Evolutionary conservation across 2,113 vertebrate species (phyloP).

Genomic region (Dinomys branickii): DNA sequence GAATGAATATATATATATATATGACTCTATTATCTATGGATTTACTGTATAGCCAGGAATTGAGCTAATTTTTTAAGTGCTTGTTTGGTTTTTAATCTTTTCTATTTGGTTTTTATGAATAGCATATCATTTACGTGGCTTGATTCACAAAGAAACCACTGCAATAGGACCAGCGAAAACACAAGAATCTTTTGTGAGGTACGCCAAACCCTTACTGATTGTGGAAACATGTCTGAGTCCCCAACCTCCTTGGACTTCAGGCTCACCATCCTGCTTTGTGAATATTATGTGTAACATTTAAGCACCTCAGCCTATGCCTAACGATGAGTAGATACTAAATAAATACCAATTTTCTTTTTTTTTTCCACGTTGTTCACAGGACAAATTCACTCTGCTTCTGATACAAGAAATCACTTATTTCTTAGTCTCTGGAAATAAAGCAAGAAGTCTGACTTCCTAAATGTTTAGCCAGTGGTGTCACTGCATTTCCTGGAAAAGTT

Average conservation of each 20-base stretch:
- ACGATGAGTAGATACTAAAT: not conserved
- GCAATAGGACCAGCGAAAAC: not conserved
- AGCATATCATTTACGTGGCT: not conserved
- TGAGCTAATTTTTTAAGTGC: not conserved
- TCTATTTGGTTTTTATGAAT: not conserved
- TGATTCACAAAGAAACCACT: not conserved
- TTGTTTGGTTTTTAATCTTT: not conserved
- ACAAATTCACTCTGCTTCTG: not conserved
- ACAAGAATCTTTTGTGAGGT: not conserved
- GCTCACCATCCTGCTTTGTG: not conserved
- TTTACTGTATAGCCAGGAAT: not conserved
- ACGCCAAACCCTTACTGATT: not conserved
- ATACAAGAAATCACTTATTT: not conserved
- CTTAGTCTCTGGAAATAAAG: not conserved
- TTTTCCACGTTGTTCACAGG: not conserved
- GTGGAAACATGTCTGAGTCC: not conserved
- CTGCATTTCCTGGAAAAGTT: not conserved
- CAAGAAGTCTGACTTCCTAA: not conserved
- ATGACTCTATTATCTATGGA: not conserved
- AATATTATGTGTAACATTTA: not conserved
- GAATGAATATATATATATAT: not conserved
- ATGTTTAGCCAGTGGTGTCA: not conserved
- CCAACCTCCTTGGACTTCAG: not conserved
- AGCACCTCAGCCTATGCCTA: not conserved
- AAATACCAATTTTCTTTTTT: not conserved